phyloP scores from a whole-genome alignment of 2,888 invertebrate species.

The Catotricha subobsoleta region DNA sequence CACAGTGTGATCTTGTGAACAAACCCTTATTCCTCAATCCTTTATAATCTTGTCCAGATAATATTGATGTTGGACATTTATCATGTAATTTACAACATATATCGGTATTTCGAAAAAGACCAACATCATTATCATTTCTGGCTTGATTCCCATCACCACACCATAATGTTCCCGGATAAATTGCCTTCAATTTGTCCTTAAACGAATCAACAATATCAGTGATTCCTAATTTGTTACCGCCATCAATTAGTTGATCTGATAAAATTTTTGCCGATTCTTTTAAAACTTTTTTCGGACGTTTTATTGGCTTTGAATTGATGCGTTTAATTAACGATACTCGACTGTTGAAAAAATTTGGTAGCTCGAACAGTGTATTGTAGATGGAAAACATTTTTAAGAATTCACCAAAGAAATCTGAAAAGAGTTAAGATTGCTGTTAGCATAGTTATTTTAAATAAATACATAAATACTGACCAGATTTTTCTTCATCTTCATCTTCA shows the following conservation, averaged over 20 bases:
- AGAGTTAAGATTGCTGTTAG: no score
- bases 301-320: neutral
- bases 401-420: neutral
- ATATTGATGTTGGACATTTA: conserved; percentile 42
- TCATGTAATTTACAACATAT: conserved; percentile 54
- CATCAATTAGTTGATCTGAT: no score
- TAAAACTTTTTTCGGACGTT: no score
- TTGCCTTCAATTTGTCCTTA: conserved; percentile 4
- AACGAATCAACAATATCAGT: neutral
- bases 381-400: neutral
- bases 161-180: conserved; percentile 44
- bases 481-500: no score
- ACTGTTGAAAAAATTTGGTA: conserved; percentile 3
- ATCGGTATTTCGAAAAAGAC: conserved; percentile 44
- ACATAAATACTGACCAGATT: no score
- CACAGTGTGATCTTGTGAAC: conserved; percentile 50
- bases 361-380: neutral
- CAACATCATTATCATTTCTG: conserved; percentile 38
- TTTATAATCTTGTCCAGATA: conserved; percentile 35
- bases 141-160: conserved; percentile 52
- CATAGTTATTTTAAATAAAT: no score
- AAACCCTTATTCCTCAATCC: conserved; percentile 45
- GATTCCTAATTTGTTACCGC: no score
- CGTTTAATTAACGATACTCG: neutral
- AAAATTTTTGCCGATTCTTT: neutral